Conservation (phyloP, 2,113 vertebrate genomes). For the Climacteris rufus region DNA sequence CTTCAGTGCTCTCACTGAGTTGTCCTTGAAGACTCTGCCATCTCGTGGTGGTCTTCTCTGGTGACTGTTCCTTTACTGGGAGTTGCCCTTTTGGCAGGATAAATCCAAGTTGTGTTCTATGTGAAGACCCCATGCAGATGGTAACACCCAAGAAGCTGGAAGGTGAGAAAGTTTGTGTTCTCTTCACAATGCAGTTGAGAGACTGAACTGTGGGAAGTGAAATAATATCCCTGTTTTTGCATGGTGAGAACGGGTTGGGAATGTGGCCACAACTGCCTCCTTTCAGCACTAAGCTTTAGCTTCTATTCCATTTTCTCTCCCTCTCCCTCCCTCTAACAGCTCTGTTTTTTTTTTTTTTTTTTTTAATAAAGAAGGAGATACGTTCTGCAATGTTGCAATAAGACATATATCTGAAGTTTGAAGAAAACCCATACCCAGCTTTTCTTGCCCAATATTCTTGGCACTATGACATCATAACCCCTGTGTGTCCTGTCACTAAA, state of each 20-base stretch:
- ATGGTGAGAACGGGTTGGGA: not conserved
- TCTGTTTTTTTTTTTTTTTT: not conserved
- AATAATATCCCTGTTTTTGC: not conserved
- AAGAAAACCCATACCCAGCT: not conserved
- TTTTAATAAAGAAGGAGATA: not conserved
- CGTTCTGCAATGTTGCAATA: not conserved
- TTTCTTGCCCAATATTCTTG: constrained; percentile 39
- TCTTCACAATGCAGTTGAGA: not conserved
- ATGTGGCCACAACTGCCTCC: not conserved
- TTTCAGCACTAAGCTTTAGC: not conserved
- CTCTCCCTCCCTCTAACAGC: not conserved
- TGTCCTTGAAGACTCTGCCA: not conserved
- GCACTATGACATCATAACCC: constrained; percentile 45
- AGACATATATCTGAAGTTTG: not conserved
- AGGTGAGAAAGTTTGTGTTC: not conserved
- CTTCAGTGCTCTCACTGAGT: not conserved
- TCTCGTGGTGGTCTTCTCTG: not conserved
- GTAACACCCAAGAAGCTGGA: not conserved
- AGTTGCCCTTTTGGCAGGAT: not conserved
- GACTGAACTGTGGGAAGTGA: not conserved
- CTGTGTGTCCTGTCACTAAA: constrained; percentile 39
- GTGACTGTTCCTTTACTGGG: not conserved
- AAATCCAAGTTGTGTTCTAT: not conserved
- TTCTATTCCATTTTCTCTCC: not conserved
- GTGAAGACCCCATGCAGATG: not conserved